Conservation (phyloP, 2,113 vertebrate genomes). For the Bos indicus region DNA sequence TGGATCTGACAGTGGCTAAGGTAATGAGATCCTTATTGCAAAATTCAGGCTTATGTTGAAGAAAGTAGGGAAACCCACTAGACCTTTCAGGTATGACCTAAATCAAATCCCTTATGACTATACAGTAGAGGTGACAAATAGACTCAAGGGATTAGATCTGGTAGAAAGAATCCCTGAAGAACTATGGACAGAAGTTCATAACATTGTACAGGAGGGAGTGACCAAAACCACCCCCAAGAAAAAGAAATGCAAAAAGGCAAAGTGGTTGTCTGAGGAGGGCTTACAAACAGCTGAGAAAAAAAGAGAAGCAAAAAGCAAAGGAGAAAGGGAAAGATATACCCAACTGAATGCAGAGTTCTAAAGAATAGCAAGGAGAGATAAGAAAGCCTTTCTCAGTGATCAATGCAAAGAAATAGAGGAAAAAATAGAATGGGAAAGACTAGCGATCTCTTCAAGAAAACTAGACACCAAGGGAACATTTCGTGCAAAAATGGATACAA, state of each 20-base stretch:
- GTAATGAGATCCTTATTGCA: background rate
- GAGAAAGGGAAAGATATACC: background rate
- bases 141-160: background rate
- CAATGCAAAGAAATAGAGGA: background rate
- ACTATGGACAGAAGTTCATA: background rate
- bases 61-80: background rate
- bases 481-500: background rate
- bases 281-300: background rate
- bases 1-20: background rate
- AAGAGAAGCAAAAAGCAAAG: background rate
- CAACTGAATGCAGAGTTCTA: background rate
- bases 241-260: background rate
- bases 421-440: background rate
- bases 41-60: background rate
- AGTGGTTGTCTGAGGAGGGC: background rate
- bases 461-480: background rate
- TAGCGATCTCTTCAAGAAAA: background rate
- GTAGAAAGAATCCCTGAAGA: background rate
- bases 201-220: background rate
- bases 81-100: background rate
- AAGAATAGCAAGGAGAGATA: background rate
- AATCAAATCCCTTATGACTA: background rate
- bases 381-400: background rate
- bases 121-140: background rate
- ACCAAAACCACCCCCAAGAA: background rate